These are phyloP conservation scores for Elephantulus edwardii DNA, from an alignment of 2,113 vertebrate genomes.

Conservation along the genomic window DNA sequence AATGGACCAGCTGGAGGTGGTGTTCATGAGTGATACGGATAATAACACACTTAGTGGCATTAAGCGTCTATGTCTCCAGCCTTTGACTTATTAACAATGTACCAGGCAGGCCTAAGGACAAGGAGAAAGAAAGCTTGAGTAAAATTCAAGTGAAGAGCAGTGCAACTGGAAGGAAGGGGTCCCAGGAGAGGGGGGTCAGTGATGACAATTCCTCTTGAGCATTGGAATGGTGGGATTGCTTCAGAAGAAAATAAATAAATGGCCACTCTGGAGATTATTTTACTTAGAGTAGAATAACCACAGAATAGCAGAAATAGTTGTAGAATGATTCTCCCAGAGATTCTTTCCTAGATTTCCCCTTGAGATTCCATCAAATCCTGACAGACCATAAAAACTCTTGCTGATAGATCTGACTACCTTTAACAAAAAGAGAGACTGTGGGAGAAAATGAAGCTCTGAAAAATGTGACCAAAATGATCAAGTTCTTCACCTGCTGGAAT, in stretches of 20 bases:
- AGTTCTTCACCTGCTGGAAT: background rate
- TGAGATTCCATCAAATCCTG: background rate
- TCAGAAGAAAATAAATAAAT: background rate
- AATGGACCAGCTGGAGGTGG: background rate
- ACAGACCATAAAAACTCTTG: background rate
- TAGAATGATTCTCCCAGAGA: background rate
- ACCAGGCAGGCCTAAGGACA: background rate
- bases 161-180: background rate
- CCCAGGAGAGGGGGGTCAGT: background rate
- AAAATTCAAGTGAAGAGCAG: background rate
- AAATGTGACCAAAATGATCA: background rate
- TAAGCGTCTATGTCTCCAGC: background rate
- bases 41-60: background rate
- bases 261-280: background rate
- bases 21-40: background rate
- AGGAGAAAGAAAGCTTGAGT: background rate
- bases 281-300: background rate
- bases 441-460: background rate
- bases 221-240: background rate
- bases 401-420: background rate
- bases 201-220: background rate
- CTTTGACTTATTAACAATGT: background rate
- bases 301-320: constrained; percentile 19
- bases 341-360: background rate
- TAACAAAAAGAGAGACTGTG: background rate